Evolutionary conservation across 2,888 invertebrate species (phyloP).

Genomic region (Drosophila nr. perissopoda): DNA sequence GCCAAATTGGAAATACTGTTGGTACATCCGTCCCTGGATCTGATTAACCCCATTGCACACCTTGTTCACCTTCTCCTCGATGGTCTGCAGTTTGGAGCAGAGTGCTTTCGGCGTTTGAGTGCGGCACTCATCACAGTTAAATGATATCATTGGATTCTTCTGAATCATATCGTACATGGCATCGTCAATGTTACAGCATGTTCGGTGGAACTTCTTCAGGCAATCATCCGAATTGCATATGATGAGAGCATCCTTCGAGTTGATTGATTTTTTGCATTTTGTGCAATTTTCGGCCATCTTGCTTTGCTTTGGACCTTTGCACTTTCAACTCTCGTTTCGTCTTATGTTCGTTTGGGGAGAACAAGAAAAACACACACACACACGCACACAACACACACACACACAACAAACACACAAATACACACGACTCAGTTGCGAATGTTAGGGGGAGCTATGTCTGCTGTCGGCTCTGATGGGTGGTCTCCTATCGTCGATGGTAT

Average conservation of each 20-base stretch:
- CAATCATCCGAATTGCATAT: constrained; percentile 81
- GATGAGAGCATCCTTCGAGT: constrained; percentile 78
- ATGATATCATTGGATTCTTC: constrained; percentile 81
- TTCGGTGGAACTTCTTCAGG: constrained; percentile 80
- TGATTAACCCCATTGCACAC: constrained; percentile 82
- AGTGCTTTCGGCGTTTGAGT: constrained; percentile 82
- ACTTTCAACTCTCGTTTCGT: constrained; percentile 22
- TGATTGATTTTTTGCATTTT: constrained; percentile 82
- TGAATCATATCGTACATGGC: constrained; percentile 81
- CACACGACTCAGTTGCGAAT: constrained; percentile 29
- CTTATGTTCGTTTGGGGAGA: constrained; percentile 15
- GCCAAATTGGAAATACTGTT: constrained; percentile 82
- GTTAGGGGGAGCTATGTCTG: constrained; percentile 27
- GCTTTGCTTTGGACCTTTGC: constrained; percentile 23
- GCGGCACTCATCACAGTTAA: constrained; percentile 82
- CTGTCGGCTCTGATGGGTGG: constrained; percentile 27
- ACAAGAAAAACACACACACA: constrained; percentile 42
- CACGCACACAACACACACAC: constrained; percentile 13
- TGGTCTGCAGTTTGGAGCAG: constrained; percentile 76
- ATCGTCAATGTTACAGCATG: constrained; percentile 82
- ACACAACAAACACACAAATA: constrained; percentile 22
- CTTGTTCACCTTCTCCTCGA: constrained; percentile 83
- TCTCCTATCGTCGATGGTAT: constrained; percentile 22
- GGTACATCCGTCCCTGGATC: constrained; percentile 83
- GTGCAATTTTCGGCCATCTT: constrained; percentile 83